These are phyloP conservation scores for Cenopis cana DNA, from an alignment of 2,888 invertebrate species.

Conservation along the genomic window DNA sequence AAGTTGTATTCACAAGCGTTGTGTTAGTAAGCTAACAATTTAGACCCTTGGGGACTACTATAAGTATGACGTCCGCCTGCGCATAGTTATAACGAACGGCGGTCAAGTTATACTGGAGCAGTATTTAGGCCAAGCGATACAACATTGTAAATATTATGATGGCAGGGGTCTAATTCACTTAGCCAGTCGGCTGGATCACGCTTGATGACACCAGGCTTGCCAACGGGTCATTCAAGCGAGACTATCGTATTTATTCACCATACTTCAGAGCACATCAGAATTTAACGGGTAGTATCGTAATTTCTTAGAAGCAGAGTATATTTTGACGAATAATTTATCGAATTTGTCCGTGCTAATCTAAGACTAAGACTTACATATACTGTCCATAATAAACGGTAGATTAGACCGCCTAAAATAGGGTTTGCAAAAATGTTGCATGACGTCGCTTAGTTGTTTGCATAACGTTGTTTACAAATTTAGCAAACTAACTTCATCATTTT, in stretches of 20 bases:
- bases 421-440: too few species aligned
- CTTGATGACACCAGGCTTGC: constrained; percentile 7
- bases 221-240: constrained; percentile 13
- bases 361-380: too few species aligned
- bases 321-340: too few species aligned
- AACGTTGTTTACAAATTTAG: too few species aligned
- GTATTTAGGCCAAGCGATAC: neutral
- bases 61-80: neutral
- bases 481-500: too few species aligned
- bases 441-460: too few species aligned
- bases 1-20: neutral
- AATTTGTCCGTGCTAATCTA: too few species aligned
- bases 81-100: neutral
- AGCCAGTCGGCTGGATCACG: constrained; percentile 9
- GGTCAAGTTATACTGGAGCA: neutral
- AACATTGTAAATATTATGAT: neutral
- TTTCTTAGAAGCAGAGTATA: too few species aligned
- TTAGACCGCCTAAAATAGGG: too few species aligned
- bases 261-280: constrained; percentile 1
- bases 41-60: neutral
- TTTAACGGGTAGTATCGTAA: neutral
- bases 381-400: too few species aligned
- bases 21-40: too few species aligned
- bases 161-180: constrained; percentile 4
- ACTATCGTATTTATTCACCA: constrained; percentile 10